Conservation (phyloP, 53 echinoderm and acorn worm species). For the Glandiceps talaboti region DNA sequence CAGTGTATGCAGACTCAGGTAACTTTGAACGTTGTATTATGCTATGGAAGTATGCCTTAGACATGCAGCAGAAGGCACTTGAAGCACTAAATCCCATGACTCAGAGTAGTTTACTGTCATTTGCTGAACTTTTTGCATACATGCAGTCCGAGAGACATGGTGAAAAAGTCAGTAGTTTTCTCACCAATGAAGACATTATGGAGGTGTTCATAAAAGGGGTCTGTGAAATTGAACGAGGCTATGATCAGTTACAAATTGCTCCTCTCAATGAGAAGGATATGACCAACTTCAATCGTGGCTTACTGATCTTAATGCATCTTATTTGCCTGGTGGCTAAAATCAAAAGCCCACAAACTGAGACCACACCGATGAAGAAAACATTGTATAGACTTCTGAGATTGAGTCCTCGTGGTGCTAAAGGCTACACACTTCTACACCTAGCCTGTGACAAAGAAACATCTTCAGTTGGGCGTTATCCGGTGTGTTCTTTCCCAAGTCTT, state of each 20-base stretch:
- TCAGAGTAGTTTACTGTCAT: slow-evolving; percentile 92
- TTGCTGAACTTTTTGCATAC: slow-evolving; percentile 96
- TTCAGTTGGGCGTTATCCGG: slow-evolving; percentile 90
- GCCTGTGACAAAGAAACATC: slow-evolving; percentile 81
- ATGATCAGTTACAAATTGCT: slow-evolving; percentile 9
- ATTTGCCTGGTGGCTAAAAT: slow-evolving; percentile 82
- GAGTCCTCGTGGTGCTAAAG: slow-evolving; percentile 41
- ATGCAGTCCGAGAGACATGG: slow-evolving; percentile 87
- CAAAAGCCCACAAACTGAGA: slow-evolving; percentile 45
- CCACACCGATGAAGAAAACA: slow-evolving; percentile 33
- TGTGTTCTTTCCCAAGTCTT: slow-evolving; percentile 76
- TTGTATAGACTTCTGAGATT: slow-evolving; percentile 69
- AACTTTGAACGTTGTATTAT: slow-evolving; percentile 89
- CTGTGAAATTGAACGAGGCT: slow-evolving; percentile 55
- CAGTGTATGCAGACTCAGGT: slow-evolving; percentile 95
- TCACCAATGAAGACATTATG: slow-evolving; percentile 47
- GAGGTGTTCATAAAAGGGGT: slow-evolving; percentile 68
- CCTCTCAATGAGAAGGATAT: slow-evolving; percentile 66
- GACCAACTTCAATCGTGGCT: slow-evolving; percentile 70
- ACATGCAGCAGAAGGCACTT: slow-evolving; percentile 88
- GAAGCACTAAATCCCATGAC: slow-evolving; percentile 98
- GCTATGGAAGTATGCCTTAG: slow-evolving; percentile 97
- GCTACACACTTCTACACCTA: slow-evolving; percentile 56
- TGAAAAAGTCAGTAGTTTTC: slow-evolving; percentile 47
- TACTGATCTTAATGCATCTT: slow-evolving; percentile 90